Conservation (phyloP, 2,888 invertebrate species). For the Nymphalis c-album region DNA sequence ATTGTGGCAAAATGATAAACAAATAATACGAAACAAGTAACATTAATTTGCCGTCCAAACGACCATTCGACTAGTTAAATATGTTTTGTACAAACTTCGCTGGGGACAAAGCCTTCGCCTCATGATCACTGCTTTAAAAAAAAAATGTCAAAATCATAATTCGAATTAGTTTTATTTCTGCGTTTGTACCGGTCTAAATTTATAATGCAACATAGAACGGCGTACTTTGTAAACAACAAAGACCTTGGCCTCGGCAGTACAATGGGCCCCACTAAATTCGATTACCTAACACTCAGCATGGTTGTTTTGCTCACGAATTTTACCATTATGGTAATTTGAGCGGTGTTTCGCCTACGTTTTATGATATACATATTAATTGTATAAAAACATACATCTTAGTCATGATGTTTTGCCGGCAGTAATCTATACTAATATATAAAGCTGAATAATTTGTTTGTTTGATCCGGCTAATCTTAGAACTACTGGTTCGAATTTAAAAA, state of each 20-base stretch:
- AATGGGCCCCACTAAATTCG: slow-evolving; percentile 76
- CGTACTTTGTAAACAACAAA: slow-evolving; percentile 69
- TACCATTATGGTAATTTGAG: slow-evolving; percentile 46
- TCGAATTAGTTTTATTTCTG: background rate
- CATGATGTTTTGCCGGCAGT: background rate
- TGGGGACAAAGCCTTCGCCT: background rate
- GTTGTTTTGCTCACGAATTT: slow-evolving; percentile 73
- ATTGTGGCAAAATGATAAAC: slow-evolving; percentile 33
- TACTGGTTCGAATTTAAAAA: no score
- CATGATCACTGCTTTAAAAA: background rate
- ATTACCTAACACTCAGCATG: slow-evolving; percentile 65
- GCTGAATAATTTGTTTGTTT: no score
- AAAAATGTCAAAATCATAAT: background rate
- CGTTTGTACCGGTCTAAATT: slow-evolving; percentile 18
- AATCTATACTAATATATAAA: no score
- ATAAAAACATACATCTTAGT: background rate
- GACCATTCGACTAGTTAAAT: background rate
- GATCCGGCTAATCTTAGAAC: no score
- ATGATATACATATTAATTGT: slow-evolving; percentile 12
- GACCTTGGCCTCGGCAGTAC: slow-evolving; percentile 75
- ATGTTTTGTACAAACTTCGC: background rate
- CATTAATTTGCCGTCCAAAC: background rate
- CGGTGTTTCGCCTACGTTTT: slow-evolving; percentile 25
- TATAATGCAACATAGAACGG: slow-evolving; percentile 41
- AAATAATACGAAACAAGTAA: slow-evolving; percentile 11